A percentile compares a stretch with the other conserved stretches of the same genome.
These are phyloP conservation scores for Aethina tumida DNA, from an alignment of 1,140 invertebrate species.

Conservation along the genomic window DNA sequence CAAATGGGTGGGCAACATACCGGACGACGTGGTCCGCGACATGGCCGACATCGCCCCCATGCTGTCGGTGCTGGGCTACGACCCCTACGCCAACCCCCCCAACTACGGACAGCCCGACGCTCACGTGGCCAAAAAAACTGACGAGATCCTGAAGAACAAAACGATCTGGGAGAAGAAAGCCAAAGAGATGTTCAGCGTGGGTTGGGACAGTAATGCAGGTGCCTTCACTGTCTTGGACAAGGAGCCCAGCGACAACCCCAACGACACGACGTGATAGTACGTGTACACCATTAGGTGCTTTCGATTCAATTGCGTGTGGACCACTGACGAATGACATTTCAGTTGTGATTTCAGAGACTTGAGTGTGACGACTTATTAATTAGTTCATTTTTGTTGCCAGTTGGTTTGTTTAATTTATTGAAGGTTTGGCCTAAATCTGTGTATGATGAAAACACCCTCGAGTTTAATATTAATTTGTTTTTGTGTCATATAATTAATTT, in stretches of 20 bases:
- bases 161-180: constrained; percentile 45
- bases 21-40: constrained; percentile 79
- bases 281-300: constrained; percentile 16
- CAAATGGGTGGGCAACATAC: constrained; percentile 94
- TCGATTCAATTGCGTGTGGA: constrained; percentile 18
- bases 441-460: too few relatives aligned
- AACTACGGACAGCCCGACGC: constrained; percentile 82
- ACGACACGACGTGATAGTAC: constrained; percentile 24
- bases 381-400: too few relatives aligned
- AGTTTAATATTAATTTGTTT: too few relatives aligned
- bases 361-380: too few relatives aligned
- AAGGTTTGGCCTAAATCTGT: too few relatives aligned
- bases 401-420: too few relatives aligned
- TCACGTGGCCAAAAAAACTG: constrained; percentile 73
- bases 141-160: constrained; percentile 43
- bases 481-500: too few relatives aligned
- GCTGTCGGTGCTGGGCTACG: constrained; percentile 84
- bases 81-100: constrained; percentile 89
- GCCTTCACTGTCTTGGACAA: constrained; percentile 27
- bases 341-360: too few relatives aligned
- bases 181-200: constrained; percentile 37
- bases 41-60: constrained; percentile 90
- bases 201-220: constrained; percentile 22
- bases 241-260: constrained; percentile 30
- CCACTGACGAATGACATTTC: constrained; percentile 9